phyloP scores from a whole-genome alignment of 2,113 vertebrate species.

The Vombatus ursinus region DNA sequence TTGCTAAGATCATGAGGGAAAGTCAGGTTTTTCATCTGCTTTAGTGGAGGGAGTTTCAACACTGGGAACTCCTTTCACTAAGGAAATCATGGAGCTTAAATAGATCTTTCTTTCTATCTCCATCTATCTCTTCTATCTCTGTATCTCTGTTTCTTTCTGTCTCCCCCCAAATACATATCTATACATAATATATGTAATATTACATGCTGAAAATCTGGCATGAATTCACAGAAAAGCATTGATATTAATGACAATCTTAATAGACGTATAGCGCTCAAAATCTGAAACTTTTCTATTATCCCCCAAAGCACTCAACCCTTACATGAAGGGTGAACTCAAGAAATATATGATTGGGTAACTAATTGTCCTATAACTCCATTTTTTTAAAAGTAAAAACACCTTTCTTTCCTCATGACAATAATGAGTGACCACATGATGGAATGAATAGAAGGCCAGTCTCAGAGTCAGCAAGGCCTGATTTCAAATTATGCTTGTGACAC shows the following conservation, averaged over 20 bases:
- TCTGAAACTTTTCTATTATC: background rate
- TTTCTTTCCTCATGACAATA: background rate
- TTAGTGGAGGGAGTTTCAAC: background rate
- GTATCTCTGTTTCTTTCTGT: background rate
- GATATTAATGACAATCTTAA: background rate
- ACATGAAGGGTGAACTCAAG: background rate
- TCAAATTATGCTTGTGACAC: background rate
- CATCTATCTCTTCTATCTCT: background rate
- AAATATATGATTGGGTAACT: background rate
- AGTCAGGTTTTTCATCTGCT: background rate
- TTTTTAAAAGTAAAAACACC: too few species aligned
- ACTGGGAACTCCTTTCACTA: background rate
- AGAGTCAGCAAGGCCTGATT: background rate
- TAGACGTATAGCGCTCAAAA: background rate
- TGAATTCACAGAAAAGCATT: background rate
- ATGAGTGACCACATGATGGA: background rate
- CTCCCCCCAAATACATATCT: background rate
- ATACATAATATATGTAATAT: background rate
- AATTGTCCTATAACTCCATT: background rate
- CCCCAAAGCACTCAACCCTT: background rate
- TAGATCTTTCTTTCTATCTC: background rate
- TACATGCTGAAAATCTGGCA: background rate
- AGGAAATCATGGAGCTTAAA: background rate
- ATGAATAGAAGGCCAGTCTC: background rate
- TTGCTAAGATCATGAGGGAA: background rate